A percentile compares a stretch with the other conserved stretches of the same genome.
Conservation (phyloP, 2,888 invertebrate genomes). For the Chydorus sphaericus region DNA sequence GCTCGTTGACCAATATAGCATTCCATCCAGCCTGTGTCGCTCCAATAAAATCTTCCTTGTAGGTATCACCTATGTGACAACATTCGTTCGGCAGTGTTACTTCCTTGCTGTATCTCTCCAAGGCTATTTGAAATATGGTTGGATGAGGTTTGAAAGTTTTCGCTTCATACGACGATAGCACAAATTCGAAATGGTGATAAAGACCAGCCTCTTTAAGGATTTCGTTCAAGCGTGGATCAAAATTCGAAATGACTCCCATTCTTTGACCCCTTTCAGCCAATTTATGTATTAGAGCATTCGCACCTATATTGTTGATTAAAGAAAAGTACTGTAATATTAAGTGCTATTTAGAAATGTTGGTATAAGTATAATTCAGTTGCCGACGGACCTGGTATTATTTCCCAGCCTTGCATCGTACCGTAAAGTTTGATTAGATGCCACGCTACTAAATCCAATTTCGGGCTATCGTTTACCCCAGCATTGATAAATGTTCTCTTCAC, state of each 20-base stretch:
- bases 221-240: conserved; percentile 60
- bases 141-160: conserved; percentile 59
- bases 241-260: conserved; percentile 74
- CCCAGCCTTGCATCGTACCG: conserved; percentile 57
- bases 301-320: neutral
- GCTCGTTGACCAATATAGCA: conserved; percentile 33
- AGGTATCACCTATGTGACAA: conserved; percentile 68
- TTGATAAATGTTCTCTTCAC: conserved; percentile 47
- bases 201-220: conserved; percentile 51
- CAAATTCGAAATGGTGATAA: conserved; percentile 58
- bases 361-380: conserved; percentile 31
- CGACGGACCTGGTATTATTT: conserved; percentile 46
- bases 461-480: conserved; percentile 21
- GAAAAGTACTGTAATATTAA: neutral
- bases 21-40: conserved; percentile 63
- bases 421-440: conserved; percentile 38
- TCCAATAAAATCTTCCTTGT: conserved; percentile 58
- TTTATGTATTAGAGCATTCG: conserved; percentile 13
- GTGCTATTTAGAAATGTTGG: neutral
- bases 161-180: conserved; percentile 59
- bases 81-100: conserved; percentile 41
- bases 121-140: conserved; percentile 51
- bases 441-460: conserved; percentile 23
- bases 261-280: conserved; percentile 27
- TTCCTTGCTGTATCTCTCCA: conserved; percentile 33